A percentile compares a stretch with the other conserved stretches of the same genome.
These are phyloP conservation scores for Neolamprologus cancellatus DNA, from an alignment of 2,113 vertebrate species.

Conservation along the genomic window DNA sequence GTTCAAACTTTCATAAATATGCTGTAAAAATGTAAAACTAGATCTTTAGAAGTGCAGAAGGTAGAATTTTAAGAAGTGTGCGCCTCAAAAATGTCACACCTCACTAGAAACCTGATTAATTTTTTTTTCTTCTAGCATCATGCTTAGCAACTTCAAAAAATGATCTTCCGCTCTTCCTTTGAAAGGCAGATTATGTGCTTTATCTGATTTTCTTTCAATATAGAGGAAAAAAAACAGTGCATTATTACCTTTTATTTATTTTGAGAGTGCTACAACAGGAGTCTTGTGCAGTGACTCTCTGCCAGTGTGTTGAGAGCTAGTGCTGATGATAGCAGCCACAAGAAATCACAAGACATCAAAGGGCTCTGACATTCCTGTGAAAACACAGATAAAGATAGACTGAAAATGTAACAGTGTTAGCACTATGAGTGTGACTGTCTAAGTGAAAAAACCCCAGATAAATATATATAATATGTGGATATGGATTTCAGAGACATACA, in stretches of 20 bases:
- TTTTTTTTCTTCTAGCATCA: neutral
- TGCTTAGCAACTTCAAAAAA: neutral
- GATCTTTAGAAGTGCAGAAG: neutral
- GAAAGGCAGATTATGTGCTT: neutral
- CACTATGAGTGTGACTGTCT: neutral
- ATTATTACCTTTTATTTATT: neutral
- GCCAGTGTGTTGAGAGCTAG: neutral
- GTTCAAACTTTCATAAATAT: neutral
- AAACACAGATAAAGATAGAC: neutral
- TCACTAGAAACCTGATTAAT: neutral
- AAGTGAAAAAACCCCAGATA: neutral
- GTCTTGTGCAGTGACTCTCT: neutral
- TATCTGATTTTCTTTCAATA: neutral
- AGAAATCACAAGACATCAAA: neutral
- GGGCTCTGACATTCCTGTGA: neutral
- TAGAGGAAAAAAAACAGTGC: neutral
- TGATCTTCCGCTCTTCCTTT: neutral
- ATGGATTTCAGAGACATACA: neutral
- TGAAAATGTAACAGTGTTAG: neutral
- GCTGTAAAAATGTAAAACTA: neutral
- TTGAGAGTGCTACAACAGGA: neutral
- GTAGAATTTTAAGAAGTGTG: neutral
- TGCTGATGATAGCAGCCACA: neutral
- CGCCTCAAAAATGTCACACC: neutral
- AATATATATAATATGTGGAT: neutral